Evolutionary conservation across 2,888 invertebrate genomes (phyloP).

Genomic region (Periphyllus acericola): DNA sequence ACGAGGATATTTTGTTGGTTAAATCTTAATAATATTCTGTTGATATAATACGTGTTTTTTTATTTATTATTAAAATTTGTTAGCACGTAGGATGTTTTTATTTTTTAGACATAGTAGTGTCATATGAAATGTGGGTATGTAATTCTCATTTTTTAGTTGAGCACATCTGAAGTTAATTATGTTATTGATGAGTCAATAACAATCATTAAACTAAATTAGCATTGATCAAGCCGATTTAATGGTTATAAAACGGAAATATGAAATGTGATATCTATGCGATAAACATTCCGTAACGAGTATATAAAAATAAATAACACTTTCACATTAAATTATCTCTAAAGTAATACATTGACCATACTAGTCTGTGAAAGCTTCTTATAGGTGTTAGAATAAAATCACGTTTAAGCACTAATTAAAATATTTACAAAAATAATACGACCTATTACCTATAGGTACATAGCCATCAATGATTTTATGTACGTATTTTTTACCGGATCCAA

Average conservation of each 20-base stretch:
- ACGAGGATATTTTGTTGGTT: background rate
- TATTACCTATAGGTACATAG: background rate
- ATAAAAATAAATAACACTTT: slow-evolving; percentile 42
- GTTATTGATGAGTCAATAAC: too few relatives aligned
- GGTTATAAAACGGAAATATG: slow-evolving; percentile 9
- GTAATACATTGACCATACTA: slow-evolving; percentile 17
- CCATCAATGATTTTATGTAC: background rate
- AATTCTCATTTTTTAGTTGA: too few relatives aligned
- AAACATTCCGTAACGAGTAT: slow-evolving; percentile 15
- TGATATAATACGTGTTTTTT: too few relatives aligned
- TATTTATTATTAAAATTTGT: too few relatives aligned
- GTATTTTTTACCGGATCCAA: background rate
- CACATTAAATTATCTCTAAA: slow-evolving; percentile 40
- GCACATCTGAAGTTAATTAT: too few relatives aligned
- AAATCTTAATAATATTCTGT: too few relatives aligned
- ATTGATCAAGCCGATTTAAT: background rate
- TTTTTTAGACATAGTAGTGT: too few relatives aligned
- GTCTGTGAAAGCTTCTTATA: slow-evolving; percentile 41
- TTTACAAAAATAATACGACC: background rate
- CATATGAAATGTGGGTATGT: too few relatives aligned
- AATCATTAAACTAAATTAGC: too few relatives aligned
- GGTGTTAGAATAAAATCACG: background rate
- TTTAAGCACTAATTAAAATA: background rate
- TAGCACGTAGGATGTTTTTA: too few relatives aligned
- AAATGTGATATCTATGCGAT: background rate